Evolutionary conservation across 2,888 invertebrate genomes (phyloP), one percentile per base, ranked within the genome.

Genomic region (Neoitamus cyanurus): DNA sequence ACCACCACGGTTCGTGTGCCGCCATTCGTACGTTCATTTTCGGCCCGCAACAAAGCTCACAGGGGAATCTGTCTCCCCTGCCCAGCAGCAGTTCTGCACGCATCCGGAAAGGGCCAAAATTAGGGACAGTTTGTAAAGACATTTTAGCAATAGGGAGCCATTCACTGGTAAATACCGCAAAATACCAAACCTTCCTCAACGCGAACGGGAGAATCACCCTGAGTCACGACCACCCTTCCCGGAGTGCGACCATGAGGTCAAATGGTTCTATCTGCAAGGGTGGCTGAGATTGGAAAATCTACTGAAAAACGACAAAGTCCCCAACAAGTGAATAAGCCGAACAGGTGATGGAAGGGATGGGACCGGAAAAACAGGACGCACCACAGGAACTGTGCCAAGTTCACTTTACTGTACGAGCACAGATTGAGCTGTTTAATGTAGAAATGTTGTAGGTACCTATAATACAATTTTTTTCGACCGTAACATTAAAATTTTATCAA

Each of bases 101-200:
- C 20, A 36, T 42, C 82, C 82, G 69, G 37, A 82, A 82, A 34
- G 34, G 30, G 68, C 83, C 31, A 25, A 48, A 20, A 70, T 78
- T 70, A 78, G 84, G 84, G 84, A 36, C 77, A 78, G 70, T 78
- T 84, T 77, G 58, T 84, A 83, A 72, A 37, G 83, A 58, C 80
- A 80, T 80, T 58, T 80, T 25, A 58, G 48, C 80, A 68, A 80
- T 80, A 34, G 80, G 68, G 80, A 31, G 80, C 80, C 25, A 68
- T 80, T 80, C 80, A 80, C 31, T 48, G 58, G 58, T 48, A 68
- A 80, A 37, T 58, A 80, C 80, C 80, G 58, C 80, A 80, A 80
- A 58, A 34, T 48, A 48, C 31, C 68, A 58, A 58, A 80, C 80
- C 68, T 48, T 68, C 31, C 80, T 58, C 80, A 68, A 80, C 28